Evolutionary conservation across 2,888 invertebrate species (phyloP), one percentile per base, ranked within the genome.

Genomic region (Pollenia griseotomentosa): DNA sequence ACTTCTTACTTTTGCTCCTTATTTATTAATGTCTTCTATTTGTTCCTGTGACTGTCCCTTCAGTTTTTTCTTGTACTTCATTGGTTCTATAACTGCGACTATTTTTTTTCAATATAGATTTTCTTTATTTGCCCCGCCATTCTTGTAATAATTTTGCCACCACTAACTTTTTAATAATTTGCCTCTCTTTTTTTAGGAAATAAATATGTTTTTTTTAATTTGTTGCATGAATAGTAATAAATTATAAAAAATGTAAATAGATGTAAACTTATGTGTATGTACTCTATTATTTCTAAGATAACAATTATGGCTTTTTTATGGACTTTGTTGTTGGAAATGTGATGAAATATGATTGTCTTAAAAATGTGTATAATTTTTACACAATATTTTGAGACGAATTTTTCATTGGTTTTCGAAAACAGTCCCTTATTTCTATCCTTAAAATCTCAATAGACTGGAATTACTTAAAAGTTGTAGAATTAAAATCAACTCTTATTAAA

Each of bases 221-320:
- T 70, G 23, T 65, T 83, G 86, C 86, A 86, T 86, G 86, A 71
- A 42, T 75, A 42, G 59, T 65, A 46, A 71, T 11, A 14, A 53
- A 44, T 74, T 12, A 33, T 11, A 53, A 42, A 77, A 73, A 53
- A 33, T 85, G 71, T 87, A 81, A 83, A 83, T 84, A 86, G 46
- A 65, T 82, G 48, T 78, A 11, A 73, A 61, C 79, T 57, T 59
- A 78, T 66, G 83, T 87, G 87, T 88, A 85, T 88, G 87, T 88
- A 88, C 86, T 88, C 85, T 85, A 83, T 81, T 85, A 73, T 83
- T 68, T 80, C 78, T 75, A 82, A 65, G 16, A 68, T 71, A 71
- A 33, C 40, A 59, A 61, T 19, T 66, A 44, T 23, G 55, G 42
- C 63, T 73, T 78, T 33, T 51, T 23, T 65, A 53, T 55, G 23